Percentiles rank a stretch among this genome's conserved stretches.
phyloP scores from a whole-genome alignment of 2,797 vertebrate genomes.

The Orientallactaga sibirica region DNA sequence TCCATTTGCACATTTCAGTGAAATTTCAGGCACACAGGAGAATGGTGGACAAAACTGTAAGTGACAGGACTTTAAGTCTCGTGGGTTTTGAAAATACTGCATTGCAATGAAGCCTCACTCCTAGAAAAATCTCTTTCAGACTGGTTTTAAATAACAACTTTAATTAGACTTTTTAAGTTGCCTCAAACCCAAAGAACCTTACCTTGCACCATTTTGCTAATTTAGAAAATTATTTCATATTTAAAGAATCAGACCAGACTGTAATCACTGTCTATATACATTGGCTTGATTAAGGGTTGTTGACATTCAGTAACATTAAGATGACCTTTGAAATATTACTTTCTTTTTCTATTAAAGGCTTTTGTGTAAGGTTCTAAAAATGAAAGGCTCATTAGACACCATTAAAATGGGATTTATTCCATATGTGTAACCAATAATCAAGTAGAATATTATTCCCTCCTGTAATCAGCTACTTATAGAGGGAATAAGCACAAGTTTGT shows the following conservation, averaged over 20 bases:
- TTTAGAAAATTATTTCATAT: slow-evolving; percentile 71
- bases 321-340: slow-evolving; percentile 77
- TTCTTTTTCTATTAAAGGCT: slow-evolving; percentile 75
- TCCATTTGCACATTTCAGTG: slow-evolving; percentile 10
- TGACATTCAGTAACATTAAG: slow-evolving; percentile 78
- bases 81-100: slow-evolving; percentile 44
- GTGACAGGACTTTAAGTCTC: slow-evolving; percentile 55
- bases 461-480: slow-evolving; percentile 71
- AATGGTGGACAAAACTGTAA: slow-evolving; percentile 25
- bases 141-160: slow-evolving; percentile 69
- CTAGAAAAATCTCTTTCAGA: slow-evolving; percentile 54
- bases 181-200: slow-evolving; percentile 59
- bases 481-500: slow-evolving; percentile 67
- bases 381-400: slow-evolving; percentile 75
- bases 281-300: slow-evolving; percentile 76
- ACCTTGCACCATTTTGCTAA: slow-evolving; percentile 51
- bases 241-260: slow-evolving; percentile 70
- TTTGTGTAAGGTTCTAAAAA: slow-evolving; percentile 78
- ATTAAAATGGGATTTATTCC: slow-evolving; percentile 79
- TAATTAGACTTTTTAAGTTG: slow-evolving; percentile 71
- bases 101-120: background rate
- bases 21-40: background rate
- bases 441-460: slow-evolving; percentile 57
- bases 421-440: slow-evolving; percentile 79
- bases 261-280: slow-evolving; percentile 76